Conservation (phyloP, 2,797 vertebrate species). For the Clamator glandarius region DNA sequence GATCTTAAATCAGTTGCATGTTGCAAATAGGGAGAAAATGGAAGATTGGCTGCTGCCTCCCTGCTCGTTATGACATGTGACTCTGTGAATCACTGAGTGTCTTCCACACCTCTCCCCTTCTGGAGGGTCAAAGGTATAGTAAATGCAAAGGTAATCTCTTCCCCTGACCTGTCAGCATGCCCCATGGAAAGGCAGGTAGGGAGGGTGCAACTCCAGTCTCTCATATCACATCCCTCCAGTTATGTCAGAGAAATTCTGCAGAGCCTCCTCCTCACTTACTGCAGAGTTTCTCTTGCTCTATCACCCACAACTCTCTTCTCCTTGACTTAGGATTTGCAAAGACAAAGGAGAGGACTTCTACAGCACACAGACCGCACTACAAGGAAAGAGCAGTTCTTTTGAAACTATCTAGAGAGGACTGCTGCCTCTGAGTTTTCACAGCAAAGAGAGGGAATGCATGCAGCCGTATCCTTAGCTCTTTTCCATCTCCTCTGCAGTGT, state of each 20-base stretch:
- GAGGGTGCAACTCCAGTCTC: background rate
- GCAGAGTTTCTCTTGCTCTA: background rate
- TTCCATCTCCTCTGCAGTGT: background rate
- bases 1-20: background rate
- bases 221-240: accelerated
- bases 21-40: background rate
- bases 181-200: background rate
- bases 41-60: background rate
- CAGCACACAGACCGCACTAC: background rate
- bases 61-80: background rate
- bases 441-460: background rate
- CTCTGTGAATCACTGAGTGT: background rate
- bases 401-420: background rate
- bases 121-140: background rate
- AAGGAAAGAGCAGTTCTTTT: background rate
- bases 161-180: accelerated
- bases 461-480: background rate
- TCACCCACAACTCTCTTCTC: background rate
- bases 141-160: background rate
- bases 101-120: background rate
- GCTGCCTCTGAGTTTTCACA: background rate
- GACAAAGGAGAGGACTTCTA: constrained; percentile 2
- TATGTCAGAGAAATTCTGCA: background rate
- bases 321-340: background rate
- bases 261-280: background rate